phyloP scores from a whole-genome alignment of 2,797 vertebrate genomes.

The Tadarida brasiliensis region DNA sequence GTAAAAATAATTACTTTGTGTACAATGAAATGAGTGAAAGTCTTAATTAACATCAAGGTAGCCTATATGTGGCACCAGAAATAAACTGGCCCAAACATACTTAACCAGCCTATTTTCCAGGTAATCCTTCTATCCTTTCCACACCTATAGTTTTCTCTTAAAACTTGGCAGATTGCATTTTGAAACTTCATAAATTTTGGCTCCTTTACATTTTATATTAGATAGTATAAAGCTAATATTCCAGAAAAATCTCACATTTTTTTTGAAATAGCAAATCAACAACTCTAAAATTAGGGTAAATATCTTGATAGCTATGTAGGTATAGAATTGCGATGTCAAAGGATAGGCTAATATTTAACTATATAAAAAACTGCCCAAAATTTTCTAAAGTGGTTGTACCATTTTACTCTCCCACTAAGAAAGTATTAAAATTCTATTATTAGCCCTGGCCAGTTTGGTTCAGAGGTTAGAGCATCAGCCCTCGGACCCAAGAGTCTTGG shows the following conservation, averaged over 20 bases:
- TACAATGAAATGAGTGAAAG: slow-evolving; percentile 43
- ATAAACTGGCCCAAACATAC: background rate
- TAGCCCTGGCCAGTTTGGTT: too few relatives aligned
- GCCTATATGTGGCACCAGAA: background rate
- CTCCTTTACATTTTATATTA: background rate
- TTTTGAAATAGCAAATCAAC: background rate
- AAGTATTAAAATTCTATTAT: background rate
- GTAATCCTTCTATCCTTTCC: background rate
- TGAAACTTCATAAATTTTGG: background rate
- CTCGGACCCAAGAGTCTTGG: too few relatives aligned
- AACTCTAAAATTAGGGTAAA: background rate
- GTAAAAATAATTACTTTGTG: slow-evolving; percentile 3
- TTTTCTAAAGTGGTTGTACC: background rate
- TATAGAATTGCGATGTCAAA: background rate
- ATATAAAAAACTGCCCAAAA: background rate
- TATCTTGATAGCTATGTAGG: background rate
- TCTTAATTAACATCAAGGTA: background rate
- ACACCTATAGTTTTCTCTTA: background rate
- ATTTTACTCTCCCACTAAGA: background rate
- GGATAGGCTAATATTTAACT: background rate
- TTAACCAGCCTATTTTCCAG: background rate
- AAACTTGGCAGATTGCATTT: slow-evolving; percentile 2
- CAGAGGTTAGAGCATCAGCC: too few relatives aligned
- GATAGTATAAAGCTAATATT: background rate
- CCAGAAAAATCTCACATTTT: background rate